Evolutionary conservation across 2,113 vertebrate genomes (phyloP), one percentile per base, ranked within the genome.

Genomic region (Xenopus borealis): DNA sequence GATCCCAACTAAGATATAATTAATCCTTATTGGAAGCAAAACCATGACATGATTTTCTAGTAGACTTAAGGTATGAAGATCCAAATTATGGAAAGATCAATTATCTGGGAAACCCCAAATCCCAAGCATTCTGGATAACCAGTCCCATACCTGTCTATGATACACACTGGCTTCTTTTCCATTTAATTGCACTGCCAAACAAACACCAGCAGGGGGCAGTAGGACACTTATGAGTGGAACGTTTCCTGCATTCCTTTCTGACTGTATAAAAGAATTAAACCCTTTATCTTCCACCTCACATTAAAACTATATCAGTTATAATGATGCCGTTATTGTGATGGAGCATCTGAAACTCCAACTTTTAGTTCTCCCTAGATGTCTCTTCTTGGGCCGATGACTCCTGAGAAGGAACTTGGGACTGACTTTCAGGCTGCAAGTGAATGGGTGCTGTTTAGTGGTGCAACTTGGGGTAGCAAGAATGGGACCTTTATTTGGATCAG

Each of bases 371-470:
- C 18, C 40, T 61, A 58, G 53, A 69, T 75, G 62, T 75, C 57
- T 66, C 14, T 23, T 45, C 57, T 75, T 62, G 50, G 73, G 58
- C 47, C 58, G 66, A 45, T 62, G 62, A n/a, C 53, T 75, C 57
- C 52, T 62, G 61, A 69, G 66, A 75, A 75, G 69, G 59, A 52
- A 69, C 46, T n/a, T 19, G 40, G 66, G 73, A 75, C 69, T 69
- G 69, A 62, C 73, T 62, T 75, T 69, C 66, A 62, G 23, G 50
- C 53, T 69, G 57, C 40, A 69, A 47, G 53, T 75, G 63, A 69
- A 40, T 52, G 30, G 47, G 17, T 30, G 20, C 18, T 62, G 58
- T 75, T 75, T 69, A 75, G 58, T 40, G 62, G 73, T 69, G 66
- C 46, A 67, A 55, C 46, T 69, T 19, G 30, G 55, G 64, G 67